These are phyloP conservation scores for Pelodiscus sinensis DNA, from an alignment of 2,113 vertebrate genomes.

Conservation along the genomic window DNA sequence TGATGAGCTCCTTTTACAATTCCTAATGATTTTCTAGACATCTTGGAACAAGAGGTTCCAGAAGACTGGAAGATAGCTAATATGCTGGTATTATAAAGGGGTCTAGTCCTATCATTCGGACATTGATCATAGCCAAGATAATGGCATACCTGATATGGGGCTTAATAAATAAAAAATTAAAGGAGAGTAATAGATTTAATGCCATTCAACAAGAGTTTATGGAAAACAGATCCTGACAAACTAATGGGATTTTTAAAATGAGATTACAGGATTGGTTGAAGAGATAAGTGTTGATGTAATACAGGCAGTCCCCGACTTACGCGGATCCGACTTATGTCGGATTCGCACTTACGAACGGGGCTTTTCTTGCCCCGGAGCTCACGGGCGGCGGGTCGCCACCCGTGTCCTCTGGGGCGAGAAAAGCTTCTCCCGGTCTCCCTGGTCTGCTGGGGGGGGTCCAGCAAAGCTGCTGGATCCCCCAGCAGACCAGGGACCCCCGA, in stretches of 20 bases:
- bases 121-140: background rate
- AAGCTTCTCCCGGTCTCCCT: too few relatives aligned
- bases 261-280: background rate
- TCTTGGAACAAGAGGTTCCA: background rate
- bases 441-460: too few relatives aligned
- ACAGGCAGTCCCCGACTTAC: too few relatives aligned
- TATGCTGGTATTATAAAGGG: background rate
- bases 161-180: background rate
- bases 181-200: background rate
- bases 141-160: background rate
- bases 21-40: background rate
- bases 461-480: too few relatives aligned
- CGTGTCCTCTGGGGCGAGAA: too few relatives aligned
- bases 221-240: background rate
- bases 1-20: background rate
- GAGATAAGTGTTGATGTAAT: background rate
- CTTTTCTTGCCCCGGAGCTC: too few relatives aligned
- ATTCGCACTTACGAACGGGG: too few relatives aligned
- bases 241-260: background rate
- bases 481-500: too few relatives aligned
- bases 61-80: background rate
- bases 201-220: background rate
- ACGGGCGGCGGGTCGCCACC: too few relatives aligned
- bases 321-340: too few relatives aligned
- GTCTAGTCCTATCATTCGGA: background rate